Conservation (phyloP, 2,113 vertebrate genomes). For the Polyodon spathula region DNA sequence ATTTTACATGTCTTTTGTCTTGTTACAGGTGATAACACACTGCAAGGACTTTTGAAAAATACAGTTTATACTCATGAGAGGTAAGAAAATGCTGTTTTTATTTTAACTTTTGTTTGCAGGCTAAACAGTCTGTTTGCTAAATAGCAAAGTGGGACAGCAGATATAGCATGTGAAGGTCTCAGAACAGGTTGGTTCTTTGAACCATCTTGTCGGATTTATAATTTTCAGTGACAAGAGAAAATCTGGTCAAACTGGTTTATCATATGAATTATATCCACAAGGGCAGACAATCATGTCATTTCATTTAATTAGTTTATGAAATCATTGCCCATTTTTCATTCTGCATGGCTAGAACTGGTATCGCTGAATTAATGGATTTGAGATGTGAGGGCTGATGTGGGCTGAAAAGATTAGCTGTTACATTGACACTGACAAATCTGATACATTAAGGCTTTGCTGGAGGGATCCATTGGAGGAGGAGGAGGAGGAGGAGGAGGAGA, state of each 20-base stretch:
- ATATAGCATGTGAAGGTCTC: not conserved
- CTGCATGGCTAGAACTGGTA: not conserved
- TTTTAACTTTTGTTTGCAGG: no score
- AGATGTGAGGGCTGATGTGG: slow-evolving; percentile 43
- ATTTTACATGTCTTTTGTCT: no score
- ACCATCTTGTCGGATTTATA: not conserved
- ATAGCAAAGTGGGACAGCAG: no score
- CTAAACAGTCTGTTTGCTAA: no score
- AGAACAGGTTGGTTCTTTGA: not conserved
- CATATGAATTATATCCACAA: slow-evolving; percentile 1
- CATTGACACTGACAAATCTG: slow-evolving; percentile 75
- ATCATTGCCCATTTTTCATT: not conserved
- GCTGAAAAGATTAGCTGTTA: slow-evolving; percentile 59
- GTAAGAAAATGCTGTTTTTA: no score
- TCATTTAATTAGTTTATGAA: not conserved
- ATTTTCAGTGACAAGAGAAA: not conserved
- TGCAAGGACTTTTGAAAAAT: no score
- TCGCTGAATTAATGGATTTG: slow-evolving; percentile 42
- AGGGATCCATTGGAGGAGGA: slow-evolving; percentile 44
- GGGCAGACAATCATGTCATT: not conserved
- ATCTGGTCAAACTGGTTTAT: slow-evolving; percentile 5
- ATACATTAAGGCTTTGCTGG: slow-evolving; percentile 61
- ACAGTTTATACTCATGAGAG: no score
- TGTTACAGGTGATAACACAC: no score
- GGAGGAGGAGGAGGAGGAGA: slow-evolving; percentile 15